Conservation (phyloP, 2,797 vertebrate species). For the Gila robusta region DNA sequence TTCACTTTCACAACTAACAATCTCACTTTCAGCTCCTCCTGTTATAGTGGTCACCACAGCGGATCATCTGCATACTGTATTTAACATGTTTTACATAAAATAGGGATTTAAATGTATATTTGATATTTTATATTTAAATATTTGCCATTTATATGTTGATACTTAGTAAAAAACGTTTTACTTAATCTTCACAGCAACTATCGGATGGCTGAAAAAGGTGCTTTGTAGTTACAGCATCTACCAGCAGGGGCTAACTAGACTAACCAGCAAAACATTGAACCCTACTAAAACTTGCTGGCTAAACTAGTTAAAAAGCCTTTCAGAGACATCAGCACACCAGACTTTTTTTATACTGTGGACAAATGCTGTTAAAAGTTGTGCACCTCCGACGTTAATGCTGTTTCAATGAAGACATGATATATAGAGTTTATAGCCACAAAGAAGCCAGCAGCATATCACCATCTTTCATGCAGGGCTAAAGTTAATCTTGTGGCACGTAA, state of each 20-base stretch:
- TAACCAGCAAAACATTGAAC: neutral
- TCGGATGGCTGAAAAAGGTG: neutral
- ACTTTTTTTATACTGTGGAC: neutral
- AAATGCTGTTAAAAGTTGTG: neutral
- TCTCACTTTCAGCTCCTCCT: neutral
- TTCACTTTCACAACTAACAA: neutral
- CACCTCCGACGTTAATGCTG: neutral
- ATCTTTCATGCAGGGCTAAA: slow-evolving; percentile 39
- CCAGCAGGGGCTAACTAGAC: neutral
- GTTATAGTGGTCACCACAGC: neutral
- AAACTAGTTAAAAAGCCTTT: neutral
- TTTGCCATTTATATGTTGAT: neutral
- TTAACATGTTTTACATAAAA: neutral
- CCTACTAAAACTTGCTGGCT: neutral
- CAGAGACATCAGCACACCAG: neutral
- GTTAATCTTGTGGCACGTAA: slow-evolving; percentile 68
- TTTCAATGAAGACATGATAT: slow-evolving; percentile 64
- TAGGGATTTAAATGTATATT: neutral
- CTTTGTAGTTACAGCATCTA: neutral
- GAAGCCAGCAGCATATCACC: slow-evolving; percentile 70
- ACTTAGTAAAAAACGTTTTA: neutral
- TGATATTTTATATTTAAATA: neutral
- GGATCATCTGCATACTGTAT: neutral
- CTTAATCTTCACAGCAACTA: neutral
- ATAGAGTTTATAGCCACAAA: slow-evolving; percentile 53